Conservation (phyloP, 2,797 vertebrate genomes). For the Labroides dimidiatus region DNA sequence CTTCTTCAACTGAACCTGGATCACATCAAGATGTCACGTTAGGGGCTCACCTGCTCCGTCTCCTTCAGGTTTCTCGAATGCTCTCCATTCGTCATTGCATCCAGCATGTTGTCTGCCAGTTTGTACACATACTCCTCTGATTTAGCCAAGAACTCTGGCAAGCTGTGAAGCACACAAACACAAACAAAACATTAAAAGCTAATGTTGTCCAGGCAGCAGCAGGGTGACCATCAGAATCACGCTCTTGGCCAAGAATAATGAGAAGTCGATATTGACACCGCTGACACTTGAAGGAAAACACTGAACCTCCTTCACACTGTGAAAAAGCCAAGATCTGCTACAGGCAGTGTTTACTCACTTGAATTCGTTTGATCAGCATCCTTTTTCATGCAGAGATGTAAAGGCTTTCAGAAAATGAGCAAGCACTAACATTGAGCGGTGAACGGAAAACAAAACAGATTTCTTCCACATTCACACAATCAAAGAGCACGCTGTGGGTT, state of each 20-base stretch:
- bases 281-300: neutral
- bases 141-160: constrained; percentile 90
- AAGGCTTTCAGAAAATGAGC: neutral
- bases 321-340: neutral
- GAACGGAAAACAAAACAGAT: neutral
- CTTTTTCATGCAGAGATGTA: neutral
- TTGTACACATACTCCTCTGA: constrained; percentile 91
- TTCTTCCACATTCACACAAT: no score
- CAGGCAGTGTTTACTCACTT: neutral
- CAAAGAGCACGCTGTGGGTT: no score
- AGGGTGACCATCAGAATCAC: constrained; percentile 4
- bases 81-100: constrained; percentile 93
- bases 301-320: constrained; percentile 8
- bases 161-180: constrained; percentile 70
- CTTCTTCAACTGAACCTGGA: neutral
- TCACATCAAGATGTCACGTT: neutral
- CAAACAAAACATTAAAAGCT: neutral
- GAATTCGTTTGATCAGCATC: no score
- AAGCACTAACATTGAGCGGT: neutral
- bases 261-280: constrained; percentile 13
- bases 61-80: constrained; percentile 90
- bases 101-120: constrained; percentile 94
- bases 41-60: constrained; percentile 80
- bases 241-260: neutral
- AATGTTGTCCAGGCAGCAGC: neutral